Evolutionary conservation across 2,797 vertebrate genomes (phyloP).

Genomic region (Taeniopygia guttata): DNA sequence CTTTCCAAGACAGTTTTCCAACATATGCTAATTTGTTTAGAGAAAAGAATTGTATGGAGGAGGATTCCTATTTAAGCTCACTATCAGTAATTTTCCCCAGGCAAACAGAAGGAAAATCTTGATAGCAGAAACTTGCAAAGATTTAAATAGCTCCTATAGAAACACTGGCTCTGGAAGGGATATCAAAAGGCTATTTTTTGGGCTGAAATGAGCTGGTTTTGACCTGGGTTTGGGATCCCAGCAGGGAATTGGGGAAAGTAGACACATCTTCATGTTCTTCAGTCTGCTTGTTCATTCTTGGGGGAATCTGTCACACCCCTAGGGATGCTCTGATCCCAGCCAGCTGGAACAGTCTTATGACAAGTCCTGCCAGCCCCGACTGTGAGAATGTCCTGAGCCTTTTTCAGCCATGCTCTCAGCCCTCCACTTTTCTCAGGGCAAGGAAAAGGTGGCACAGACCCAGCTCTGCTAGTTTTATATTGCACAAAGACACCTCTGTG

Average conservation of each 20-base stretch:
- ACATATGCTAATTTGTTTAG: conserved; percentile 36
- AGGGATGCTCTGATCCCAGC: conserved; percentile 56
- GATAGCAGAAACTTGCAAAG: background rate
- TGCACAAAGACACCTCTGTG: conserved; percentile 61
- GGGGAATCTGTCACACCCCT: conserved; percentile 66
- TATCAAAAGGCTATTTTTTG: conserved; percentile 14
- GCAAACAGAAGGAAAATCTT: conserved; percentile 8
- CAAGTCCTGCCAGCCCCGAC: conserved; percentile 30
- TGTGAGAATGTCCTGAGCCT: conserved; percentile 67
- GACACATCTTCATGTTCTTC: conserved; percentile 64
- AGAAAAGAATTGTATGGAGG: conserved; percentile 5
- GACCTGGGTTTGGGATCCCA: conserved; percentile 34
- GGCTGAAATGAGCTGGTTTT: conserved; percentile 6
- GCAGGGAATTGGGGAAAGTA: conserved; percentile 35
- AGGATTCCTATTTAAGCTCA: conserved; percentile 2
- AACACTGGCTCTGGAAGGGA: background rate
- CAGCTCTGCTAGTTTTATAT: conserved; percentile 46
- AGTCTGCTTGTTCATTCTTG: conserved; percentile 64
- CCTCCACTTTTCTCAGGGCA: conserved; percentile 52
- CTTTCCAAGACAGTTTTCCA: conserved; percentile 51
- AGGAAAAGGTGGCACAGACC: conserved; percentile 51
- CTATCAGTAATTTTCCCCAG: conserved; percentile 28
- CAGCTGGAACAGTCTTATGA: conserved; percentile 45
- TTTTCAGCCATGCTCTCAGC: conserved; percentile 63
- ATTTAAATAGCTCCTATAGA: conserved; percentile 11